Evolutionary conservation across 2,113 vertebrate species (phyloP).

Genomic region (Ia io): DNA sequence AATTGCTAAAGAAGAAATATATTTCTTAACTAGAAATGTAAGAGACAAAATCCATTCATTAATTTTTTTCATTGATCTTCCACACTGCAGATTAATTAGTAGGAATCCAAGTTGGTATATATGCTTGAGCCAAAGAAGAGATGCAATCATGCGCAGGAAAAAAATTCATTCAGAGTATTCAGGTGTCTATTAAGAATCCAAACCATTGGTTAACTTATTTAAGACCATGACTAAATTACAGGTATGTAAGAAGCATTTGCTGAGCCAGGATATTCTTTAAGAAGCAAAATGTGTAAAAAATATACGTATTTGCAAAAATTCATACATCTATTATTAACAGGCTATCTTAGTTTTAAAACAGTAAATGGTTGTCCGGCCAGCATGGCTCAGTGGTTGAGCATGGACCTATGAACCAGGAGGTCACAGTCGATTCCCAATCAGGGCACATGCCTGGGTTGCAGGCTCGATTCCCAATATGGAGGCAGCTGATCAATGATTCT

Average conservation of each 20-base stretch:
- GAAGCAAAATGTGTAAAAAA: constrained; percentile 20
- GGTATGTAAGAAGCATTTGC: neutral
- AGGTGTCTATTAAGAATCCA: neutral
- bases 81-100: neutral
- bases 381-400: too few relatives aligned
- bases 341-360: constrained; percentile 12
- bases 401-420: too few relatives aligned
- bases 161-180: neutral
- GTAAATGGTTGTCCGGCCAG: neutral
- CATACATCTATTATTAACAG: neutral
- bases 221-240: neutral
- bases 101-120: neutral
- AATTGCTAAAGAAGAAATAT: neutral
- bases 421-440: too few relatives aligned
- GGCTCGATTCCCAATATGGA: too few relatives aligned
- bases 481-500: too few relatives aligned
- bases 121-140: neutral
- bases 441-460: too few relatives aligned
- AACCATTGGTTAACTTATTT: neutral
- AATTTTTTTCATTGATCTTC: neutral
- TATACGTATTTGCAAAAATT: neutral
- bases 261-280: neutral
- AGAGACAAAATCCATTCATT: neutral
- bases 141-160: neutral
- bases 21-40: constrained; percentile 19